phyloP scores from a whole-genome alignment of 2,888 invertebrate species.

The Cotesia congregata region DNA sequence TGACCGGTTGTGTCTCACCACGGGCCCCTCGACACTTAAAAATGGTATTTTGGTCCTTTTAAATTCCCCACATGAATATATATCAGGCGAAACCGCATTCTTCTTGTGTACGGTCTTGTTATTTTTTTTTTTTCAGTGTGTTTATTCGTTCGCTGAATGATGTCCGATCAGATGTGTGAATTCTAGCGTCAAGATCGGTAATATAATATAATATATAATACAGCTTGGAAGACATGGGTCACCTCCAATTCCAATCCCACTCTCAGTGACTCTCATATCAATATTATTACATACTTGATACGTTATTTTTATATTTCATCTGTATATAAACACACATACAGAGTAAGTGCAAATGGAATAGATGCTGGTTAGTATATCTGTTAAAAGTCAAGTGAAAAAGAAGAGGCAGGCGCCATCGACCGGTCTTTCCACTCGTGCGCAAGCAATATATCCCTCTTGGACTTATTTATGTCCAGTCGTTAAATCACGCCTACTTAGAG shows the following conservation, averaged over 20 bases:
- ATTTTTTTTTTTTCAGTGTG: constrained; percentile 2
- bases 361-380: neutral
- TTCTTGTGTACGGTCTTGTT: neutral
- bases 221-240: neutral
- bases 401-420: constrained; percentile 42
- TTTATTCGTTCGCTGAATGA: neutral
- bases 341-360: neutral
- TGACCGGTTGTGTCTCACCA: constrained; percentile 28
- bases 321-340: neutral
- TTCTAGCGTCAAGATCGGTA: neutral
- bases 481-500: constrained; percentile 45
- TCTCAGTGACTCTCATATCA: constrained; percentile 18
- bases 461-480: constrained; percentile 44
- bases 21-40: constrained; percentile 9
- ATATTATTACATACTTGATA: neutral
- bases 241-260: neutral
- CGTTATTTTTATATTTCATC: neutral
- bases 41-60: constrained; percentile 34
- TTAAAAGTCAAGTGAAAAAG: constrained; percentile 15
- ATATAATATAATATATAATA: neutral
- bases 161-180: constrained; percentile 1
- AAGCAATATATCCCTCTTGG: constrained; percentile 39
- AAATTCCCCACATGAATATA: constrained; percentile 24
- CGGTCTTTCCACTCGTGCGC: constrained; percentile 41
- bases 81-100: neutral